Percentiles rank a stretch among this genome's conserved stretches.
Conservation (phyloP, 2,797 vertebrate genomes). For the Hylomyscus alleni region DNA sequence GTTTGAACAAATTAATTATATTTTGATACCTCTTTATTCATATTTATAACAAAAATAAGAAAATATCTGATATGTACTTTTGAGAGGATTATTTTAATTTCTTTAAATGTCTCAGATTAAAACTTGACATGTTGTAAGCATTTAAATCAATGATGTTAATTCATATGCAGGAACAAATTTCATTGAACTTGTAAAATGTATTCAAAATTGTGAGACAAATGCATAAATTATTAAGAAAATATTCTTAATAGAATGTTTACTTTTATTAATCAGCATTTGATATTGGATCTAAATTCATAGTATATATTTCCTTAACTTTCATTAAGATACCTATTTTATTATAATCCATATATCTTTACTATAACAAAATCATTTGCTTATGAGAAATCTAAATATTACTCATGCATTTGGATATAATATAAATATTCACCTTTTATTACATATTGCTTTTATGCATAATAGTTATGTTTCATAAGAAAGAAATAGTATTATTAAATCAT, state of each 20-base stretch:
- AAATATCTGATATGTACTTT: neutral
- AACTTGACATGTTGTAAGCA: neutral
- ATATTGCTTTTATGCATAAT: neutral
- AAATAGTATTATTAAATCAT: neutral
- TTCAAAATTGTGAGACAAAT: neutral
- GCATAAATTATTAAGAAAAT: neutral
- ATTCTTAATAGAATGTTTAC: neutral
- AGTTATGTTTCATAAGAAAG: neutral
- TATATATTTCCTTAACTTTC: constrained; percentile 15
- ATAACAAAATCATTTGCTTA: neutral
- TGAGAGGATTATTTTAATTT: neutral
- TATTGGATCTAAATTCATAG: neutral
- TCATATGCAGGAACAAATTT: neutral
- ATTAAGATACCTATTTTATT: neutral
- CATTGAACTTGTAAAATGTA: neutral
- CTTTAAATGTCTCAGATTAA: neutral
- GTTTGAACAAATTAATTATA: neutral
- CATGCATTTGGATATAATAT: neutral
- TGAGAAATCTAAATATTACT: neutral
- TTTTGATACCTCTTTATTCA: neutral
- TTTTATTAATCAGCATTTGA: neutral
- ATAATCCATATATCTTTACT: neutral
- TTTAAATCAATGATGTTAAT: neutral
- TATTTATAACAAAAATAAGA: neutral
- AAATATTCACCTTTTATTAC: neutral